Evolutionary conservation across 2,888 invertebrate species (phyloP).

Genomic region (Melipona bicolor): DNA sequence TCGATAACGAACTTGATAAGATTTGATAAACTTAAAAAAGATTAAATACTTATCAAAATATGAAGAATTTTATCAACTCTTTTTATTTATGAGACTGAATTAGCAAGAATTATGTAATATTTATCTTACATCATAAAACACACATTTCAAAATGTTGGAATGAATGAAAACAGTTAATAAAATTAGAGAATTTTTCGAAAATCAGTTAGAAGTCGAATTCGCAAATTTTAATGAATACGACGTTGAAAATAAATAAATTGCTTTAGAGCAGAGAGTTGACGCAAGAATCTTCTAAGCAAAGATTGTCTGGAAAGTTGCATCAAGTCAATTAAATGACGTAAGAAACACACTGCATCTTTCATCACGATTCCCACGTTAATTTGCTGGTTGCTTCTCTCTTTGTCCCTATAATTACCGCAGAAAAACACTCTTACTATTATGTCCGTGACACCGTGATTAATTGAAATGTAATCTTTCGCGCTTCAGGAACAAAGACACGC

Average conservation of each 20-base stretch:
- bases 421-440: conserved; percentile 10
- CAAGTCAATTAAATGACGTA: conserved; percentile 53
- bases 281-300: conserved; percentile 8
- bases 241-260: background rate
- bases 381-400: conserved; percentile 12
- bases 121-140: background rate
- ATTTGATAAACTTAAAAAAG: background rate
- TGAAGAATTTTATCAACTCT: background rate
- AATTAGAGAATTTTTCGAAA: background rate
- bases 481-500: conserved; percentile 7
- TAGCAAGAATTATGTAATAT: background rate
- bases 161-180: background rate
- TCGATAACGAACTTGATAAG: background rate
- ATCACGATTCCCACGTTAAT: conserved; percentile 57
- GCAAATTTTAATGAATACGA: background rate
- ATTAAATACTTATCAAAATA: background rate
- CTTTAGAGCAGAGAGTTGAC: background rate
- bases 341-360: conserved; percentile 20
- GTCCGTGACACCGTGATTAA: background rate
- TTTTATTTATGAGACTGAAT: background rate
- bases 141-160: background rate
- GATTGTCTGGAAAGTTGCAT: conserved; percentile 16
- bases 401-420: conserved; percentile 1
- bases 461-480: conserved; percentile 11
- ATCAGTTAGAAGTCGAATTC: background rate